Base-by-base conservation (phyloP, 2,888 invertebrate genomes). In the Synergus umbraculus region DNA sequence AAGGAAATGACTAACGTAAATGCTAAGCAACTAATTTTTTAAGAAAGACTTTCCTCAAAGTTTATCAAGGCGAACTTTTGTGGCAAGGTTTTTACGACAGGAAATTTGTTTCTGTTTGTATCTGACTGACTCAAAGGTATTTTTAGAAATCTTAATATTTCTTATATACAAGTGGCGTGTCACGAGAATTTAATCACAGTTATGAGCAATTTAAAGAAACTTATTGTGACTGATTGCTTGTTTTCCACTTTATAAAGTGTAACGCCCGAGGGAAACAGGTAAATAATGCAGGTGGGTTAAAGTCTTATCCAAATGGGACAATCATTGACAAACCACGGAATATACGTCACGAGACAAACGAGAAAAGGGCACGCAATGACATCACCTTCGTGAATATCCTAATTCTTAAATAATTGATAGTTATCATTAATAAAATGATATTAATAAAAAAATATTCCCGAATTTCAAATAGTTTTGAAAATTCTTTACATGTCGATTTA, bases 311-410 rank as follows among this genome's bases (percentile, higher is more conserved):
- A 22, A 18, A n/a, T 8, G 60, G 41, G 41, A 41, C 4, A 76
- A 43, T 60, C 58, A 60, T 43, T 76, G 76, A 63, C 76, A 60
- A 76, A 76, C 60, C 43, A 60, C 18, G 58, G 29, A 60, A 60
- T 60, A 22, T 63, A 63, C 60, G n/a, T 43, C 43, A 29, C 10
- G 54, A 76, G 41, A 44, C 3, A 76, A 44, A 43, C 22, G 22
- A 43, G n/a, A 60, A 41, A 41, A 13, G 9, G 22, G 15, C 76
- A 76, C 41, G 43, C 18, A 41, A 29, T 41, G 18, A 41, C 22
- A 58, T 22, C 13, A 8, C 22, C 15, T 29, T 69, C 18, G 12
- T 22, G 1, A 46, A 13, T 29, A 29, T 12, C 15, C 29, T 37
- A 49, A n/a, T 44, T 69, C 9, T 8, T 37, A 3, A 69, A 49